phyloP scores from a whole-genome alignment of 92 coral and sea anemone species.

The Umimayanthus kanabou region DNA sequence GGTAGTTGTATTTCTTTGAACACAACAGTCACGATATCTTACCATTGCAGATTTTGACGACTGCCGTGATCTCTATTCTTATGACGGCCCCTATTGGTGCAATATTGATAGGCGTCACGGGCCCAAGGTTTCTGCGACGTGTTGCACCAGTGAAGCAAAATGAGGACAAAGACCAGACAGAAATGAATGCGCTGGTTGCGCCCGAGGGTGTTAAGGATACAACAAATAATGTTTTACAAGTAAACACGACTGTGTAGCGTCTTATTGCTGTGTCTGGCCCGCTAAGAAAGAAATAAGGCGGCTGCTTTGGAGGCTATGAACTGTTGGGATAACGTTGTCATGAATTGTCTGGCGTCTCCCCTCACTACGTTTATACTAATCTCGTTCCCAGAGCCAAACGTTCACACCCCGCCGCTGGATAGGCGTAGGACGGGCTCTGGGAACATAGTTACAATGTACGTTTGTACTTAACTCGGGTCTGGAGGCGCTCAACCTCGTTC shows the following conservation, averaged over 20 bases:
- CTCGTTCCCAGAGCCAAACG: too few species aligned
- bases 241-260: slow-evolving; percentile 2
- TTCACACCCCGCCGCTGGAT: too few species aligned
- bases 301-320: too few species aligned
- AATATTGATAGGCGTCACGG: slow-evolving; percentile 77
- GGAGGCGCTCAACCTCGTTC: too few species aligned
- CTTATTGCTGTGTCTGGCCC: not conserved
- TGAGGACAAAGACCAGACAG: not conserved
- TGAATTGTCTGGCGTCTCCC: too few species aligned
- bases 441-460: too few species aligned
- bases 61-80: slow-evolving; percentile 93
- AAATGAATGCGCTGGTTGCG: slow-evolving; percentile 37
- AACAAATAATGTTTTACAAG: not conserved
- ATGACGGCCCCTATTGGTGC: slow-evolving; percentile 97
- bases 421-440: too few species aligned
- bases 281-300: not conserved
- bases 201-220: not conserved
- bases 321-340: too few species aligned
- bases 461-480: too few species aligned
- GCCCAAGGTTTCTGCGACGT: slow-evolving; percentile 75
- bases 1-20: too few species aligned
- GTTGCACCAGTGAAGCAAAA: slow-evolving; percentile 36
- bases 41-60: slow-evolving; percentile 76
- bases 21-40: not conserved
- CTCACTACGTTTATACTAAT: too few species aligned